Base-by-base conservation (phyloP, 2,113 vertebrate species). In the Himantopus leucocephalus region DNA sequence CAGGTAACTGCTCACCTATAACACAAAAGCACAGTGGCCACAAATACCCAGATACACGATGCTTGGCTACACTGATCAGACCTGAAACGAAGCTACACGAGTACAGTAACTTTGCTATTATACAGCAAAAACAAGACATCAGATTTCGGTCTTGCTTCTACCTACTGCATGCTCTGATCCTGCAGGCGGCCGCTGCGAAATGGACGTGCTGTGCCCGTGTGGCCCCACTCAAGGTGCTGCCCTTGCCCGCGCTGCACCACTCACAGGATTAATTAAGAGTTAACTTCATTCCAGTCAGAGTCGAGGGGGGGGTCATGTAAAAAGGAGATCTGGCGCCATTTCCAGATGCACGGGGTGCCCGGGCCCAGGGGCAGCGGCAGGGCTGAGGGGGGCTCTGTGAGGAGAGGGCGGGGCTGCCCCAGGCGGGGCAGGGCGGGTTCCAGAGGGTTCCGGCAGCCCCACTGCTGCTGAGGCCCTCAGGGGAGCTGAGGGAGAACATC, bases 371-470 rank as follows among this genome's bases (percentile, higher is more conserved):
- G 21, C 21, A 6, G 21, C 21, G 5, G 45, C 10, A 7, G 47
- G 53, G 30, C 83, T 23, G n/a, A 9, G n/a, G 29, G 30, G 8
- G 12, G 5, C 26, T 8, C 64, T 13, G 9, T 3, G 56, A 90
- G 41, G 47, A 37, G 27, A 9, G 4, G 26, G 0, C 0, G 2
- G 6, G 21, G 21, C 23, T 47, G 39, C 39, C 39, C 39, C 12
- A 3, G 26, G 0, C 0, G 1, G 6, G 21, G 21, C 23, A n/a
- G 1, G 1, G 56, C 14, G 1, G 1, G 39, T 67, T 68, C n/a
- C 6, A 1, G 58, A 21, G 50, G 43, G 39, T 53, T 37, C 64
- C 30, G 5, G 1, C 9, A 16, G 75, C 16, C 48, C 19, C 39
- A 12, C 24, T 15, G 18, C 4, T 4, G 3, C 17, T 2, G 24